A percentile compares a stretch with the other conserved stretches of the same genome.
phyloP scores from a whole-genome alignment of 2,113 vertebrate genomes.

The Sceloporus undulatus region DNA sequence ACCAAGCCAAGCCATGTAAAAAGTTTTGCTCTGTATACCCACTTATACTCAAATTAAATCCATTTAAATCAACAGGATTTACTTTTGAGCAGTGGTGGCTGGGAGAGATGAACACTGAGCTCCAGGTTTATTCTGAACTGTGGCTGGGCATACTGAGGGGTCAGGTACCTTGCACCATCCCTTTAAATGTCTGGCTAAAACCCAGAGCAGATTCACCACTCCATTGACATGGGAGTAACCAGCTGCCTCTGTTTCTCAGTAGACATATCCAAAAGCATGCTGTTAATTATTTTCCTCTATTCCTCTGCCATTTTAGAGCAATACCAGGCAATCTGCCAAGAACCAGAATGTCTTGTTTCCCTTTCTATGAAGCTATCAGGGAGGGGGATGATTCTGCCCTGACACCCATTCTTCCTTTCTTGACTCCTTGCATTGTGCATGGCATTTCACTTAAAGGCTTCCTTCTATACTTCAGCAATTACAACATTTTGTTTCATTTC shows the following conservation, averaged over 20 bases:
- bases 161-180: too few relatives aligned
- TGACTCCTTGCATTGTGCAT: conserved; percentile 21
- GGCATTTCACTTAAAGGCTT: conserved; percentile 37
- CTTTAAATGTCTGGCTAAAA: too few relatives aligned
- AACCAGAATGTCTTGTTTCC: neutral
- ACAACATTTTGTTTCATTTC: conserved; percentile 54
- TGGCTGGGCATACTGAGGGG: too few relatives aligned
- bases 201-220: too few relatives aligned
- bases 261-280: neutral
- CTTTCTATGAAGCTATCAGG: neutral
- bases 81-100: neutral
- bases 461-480: conserved; percentile 30
- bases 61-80: neutral
- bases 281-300: neutral
- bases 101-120: too few relatives aligned
- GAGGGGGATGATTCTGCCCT: neutral
- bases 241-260: neutral
- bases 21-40: too few relatives aligned
- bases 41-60: neutral
- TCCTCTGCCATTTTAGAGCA: too few relatives aligned
- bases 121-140: too few relatives aligned
- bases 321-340: neutral
- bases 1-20: neutral
- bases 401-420: neutral
- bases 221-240: too few relatives aligned